Evolutionary conservation across 2,888 invertebrate genomes (phyloP).

Genomic region (Drosophila paranaensis): DNA sequence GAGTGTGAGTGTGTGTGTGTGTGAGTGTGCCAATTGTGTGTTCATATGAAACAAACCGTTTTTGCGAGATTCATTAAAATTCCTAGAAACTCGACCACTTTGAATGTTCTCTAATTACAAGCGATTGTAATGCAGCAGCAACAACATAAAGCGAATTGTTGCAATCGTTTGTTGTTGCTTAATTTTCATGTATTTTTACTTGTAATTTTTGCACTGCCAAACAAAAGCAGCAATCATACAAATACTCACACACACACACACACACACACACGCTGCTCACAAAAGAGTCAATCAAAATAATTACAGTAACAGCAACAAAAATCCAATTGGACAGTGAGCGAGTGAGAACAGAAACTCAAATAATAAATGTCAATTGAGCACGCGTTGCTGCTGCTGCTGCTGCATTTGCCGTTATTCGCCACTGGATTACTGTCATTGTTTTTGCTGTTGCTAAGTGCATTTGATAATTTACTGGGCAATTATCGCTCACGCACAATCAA

Average conservation of each 20-base stretch:
- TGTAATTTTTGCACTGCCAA: constrained; percentile 36
- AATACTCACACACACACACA: constrained; percentile 13
- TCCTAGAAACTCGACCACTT: constrained; percentile 58
- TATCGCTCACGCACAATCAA: constrained; percentile 77
- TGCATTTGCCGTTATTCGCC: constrained; percentile 14
- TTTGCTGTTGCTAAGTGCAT: constrained; percentile 69
- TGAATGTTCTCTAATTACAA: constrained; percentile 61
- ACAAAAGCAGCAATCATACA: constrained; percentile 28
- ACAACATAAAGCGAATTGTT: constrained; percentile 32
- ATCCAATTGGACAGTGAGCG: constrained; percentile 28
- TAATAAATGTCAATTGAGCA: constrained; percentile 72
- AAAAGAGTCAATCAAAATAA: constrained; percentile 60
- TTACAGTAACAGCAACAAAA: constrained; percentile 37
- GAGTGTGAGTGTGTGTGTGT: constrained; percentile 14
- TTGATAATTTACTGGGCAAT: constrained; percentile 76
- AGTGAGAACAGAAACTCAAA: constrained; percentile 41
- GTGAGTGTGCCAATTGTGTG: constrained; percentile 45
- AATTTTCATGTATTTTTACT: constrained; percentile 33
- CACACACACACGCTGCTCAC: constrained; percentile 14
- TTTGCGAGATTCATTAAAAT: constrained; percentile 54
- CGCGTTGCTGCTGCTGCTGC: constrained; percentile 34
- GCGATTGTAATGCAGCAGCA: constrained; percentile 56
- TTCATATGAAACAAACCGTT: constrained; percentile 53
- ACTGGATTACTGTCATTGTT: constrained; percentile 24
- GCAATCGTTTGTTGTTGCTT: constrained; percentile 34